Base-by-base conservation (phyloP, 2,888 invertebrate genomes). In the Athalia circularis region DNA sequence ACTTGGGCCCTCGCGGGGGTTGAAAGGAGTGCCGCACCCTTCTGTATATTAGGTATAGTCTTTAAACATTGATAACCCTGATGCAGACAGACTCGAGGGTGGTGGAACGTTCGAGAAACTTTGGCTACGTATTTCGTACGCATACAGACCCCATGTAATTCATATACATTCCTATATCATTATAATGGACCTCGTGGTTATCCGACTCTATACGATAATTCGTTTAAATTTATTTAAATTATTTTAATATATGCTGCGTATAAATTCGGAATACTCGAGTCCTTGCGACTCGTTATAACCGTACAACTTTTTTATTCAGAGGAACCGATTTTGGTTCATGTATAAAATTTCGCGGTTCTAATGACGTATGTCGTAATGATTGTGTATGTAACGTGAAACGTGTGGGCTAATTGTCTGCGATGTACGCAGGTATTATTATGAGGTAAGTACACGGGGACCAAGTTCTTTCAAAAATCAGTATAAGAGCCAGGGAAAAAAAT, bases 31-130 rank as follows among this genome's bases (percentile, higher is more conserved):
- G 64, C 43, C 75, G 75, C 75, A 64, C 75, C 75, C 75, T 75
- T 75, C 75, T 9, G 50, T 29, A 29, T 29, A 29, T 29, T 29
- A 29, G 29, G 29, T 62, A 65, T 75, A 48, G 75, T 75, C 75
- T 52, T 75, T 75, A 64, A 75, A 75, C 75, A 75, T 75, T 75
- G 75, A 75, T 75, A 75, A 75, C 48, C 62, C 0, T 29, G 29
- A 29, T 52, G 75, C 48, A 62, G 75, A 75, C 43, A 50, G 64
- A 75, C 59, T 68, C 43, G 15, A 45, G 72, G 47, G 47, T 13
- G 13, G 13, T 4, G 45, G 52, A 54, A 15, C 2, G 29, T 9
- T 15, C 9, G 29, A 50, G 67, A 68, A 52, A 29, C 13, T 9
- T 4, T 54, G 45, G 15, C 62, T 65, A 43, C 65, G 2, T 7